A percentile compares a stretch with the other conserved stretches of the same genome.
These are phyloP conservation scores for Meta bourneti DNA, from an alignment of 2,888 invertebrate genomes.

Conservation along the genomic window DNA sequence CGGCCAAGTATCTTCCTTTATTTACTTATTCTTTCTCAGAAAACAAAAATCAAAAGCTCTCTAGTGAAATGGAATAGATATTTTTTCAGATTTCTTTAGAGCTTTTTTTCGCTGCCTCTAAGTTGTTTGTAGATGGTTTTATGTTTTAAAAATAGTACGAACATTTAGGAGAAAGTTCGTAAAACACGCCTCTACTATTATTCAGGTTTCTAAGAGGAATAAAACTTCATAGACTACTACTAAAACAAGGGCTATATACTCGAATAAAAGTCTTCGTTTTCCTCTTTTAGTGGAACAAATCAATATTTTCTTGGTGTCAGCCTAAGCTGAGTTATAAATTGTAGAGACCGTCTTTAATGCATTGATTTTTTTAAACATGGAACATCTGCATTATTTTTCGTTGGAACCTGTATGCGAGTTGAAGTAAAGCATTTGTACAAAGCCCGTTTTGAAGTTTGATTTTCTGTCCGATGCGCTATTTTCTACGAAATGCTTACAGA, in stretches of 20 bases:
- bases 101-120: constrained; percentile 23
- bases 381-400: not conserved
- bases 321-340: constrained; percentile 20
- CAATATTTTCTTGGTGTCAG: constrained; percentile 5
- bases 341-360: constrained; percentile 4
- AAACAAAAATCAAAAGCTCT: constrained; percentile 34
- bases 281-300: constrained; percentile 1
- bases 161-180: constrained; percentile 39
- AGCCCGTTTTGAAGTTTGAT: too few relatives aligned
- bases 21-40: constrained; percentile 40
- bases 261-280: constrained; percentile 21
- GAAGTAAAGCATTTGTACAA: not conserved
- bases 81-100: constrained; percentile 44
- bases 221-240: constrained; percentile 31
- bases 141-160: constrained; percentile 27
- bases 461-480: too few relatives aligned
- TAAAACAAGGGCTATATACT: constrained; percentile 46
- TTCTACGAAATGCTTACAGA: too few relatives aligned
- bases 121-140: constrained; percentile 43
- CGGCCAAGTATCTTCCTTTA: constrained; percentile 13
- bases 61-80: constrained; percentile 37
- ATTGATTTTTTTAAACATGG: constrained; percentile 14
- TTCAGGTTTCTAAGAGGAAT: constrained; percentile 43
- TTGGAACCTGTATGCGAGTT: not conserved
- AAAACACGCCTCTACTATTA: constrained; percentile 33